Evolutionary conservation across 2,113 vertebrate genomes (phyloP), one percentile per base, ranked within the genome.

Genomic region (Ceuthmochares aereus): DNA sequence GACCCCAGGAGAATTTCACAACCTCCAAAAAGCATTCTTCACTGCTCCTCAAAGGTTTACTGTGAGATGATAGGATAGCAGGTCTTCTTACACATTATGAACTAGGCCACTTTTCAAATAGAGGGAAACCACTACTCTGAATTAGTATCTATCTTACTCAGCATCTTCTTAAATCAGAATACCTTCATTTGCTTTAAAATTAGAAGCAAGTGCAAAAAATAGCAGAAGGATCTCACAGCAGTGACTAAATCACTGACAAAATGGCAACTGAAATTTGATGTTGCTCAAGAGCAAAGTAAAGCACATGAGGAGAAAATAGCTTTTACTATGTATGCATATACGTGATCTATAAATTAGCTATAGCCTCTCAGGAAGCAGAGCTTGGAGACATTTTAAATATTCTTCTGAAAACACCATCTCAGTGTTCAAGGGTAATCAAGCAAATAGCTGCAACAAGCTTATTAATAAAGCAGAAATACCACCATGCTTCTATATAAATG

Each of bases 401-500:
- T 62, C 26, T 37, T 94, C 59, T 80, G 72, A 80, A 92, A 95
- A 95, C 9, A 42, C 11, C 75, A 42, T 94, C 58, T 86, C 78
- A 45, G 20, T 69, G n/a, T 87, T 91, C 66, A 90, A 90, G 92
- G 67, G 82, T 94, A 86, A 92, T 95, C 55, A 92, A 94, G 75
- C 82, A 76, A 94, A 86, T 45, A 94, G 55, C 92, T 88, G 72
- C 92, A 67, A 92, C 58, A 62, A 86, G 72, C 86, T 93, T 22
- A 63, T 92, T 90, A 84, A 85, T 34, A 80, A 93, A 94, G 86
- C 42, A 88, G 51, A 95, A 96, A 59, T 80, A 94, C 79, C 75
- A 90, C 70, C 70, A 55, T 42, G 72, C 67, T 88, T 79, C 62
- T 88, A 37, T 74, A 88, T 86, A 86, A 88, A 92, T 91, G 63